Evolutionary conservation across 1,140 invertebrate genomes (phyloP).

Genomic region (Artemia franciscana): DNA sequence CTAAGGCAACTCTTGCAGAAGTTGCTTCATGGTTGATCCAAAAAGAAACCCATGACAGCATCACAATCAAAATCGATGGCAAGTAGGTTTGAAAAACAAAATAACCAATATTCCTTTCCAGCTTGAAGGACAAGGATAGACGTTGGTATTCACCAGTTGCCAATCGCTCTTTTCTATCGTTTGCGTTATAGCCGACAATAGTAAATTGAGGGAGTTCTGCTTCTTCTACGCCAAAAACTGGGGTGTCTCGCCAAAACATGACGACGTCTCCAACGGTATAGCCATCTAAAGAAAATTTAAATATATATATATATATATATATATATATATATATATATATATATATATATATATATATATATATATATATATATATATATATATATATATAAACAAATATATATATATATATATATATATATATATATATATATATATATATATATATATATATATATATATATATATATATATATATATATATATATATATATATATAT

Average conservation of each 20-base stretch:
- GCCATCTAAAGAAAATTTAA: no score
- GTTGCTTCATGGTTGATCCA: slow-evolving; percentile 67
- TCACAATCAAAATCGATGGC: slow-evolving; percentile 55
- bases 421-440: no score
- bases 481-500: no score
- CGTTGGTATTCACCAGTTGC: slow-evolving; percentile 80
- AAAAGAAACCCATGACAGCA: slow-evolving; percentile 61
- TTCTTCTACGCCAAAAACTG: slow-evolving; percentile 74
- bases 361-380: no score
- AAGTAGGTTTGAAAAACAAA: slow-evolving; percentile 59
- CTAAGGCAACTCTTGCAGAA: slow-evolving; percentile 46
- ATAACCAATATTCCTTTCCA: slow-evolving; percentile 53
- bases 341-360: no score
- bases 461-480: no score
- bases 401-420: no score
- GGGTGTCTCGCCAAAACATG: slow-evolving; percentile 75
- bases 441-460: no score
- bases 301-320: no score
- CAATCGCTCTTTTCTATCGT: slow-evolving; percentile 56
- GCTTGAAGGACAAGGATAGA: slow-evolving; percentile 63
- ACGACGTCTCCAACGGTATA: slow-evolving; percentile 88
- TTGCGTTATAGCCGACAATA: slow-evolving; percentile 77
- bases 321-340: no score
- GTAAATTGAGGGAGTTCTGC: slow-evolving; percentile 87
- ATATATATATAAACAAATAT: no score